Base-by-base conservation (phyloP, 2,797 vertebrate genomes). In the Passerculus sandwichensis region DNA sequence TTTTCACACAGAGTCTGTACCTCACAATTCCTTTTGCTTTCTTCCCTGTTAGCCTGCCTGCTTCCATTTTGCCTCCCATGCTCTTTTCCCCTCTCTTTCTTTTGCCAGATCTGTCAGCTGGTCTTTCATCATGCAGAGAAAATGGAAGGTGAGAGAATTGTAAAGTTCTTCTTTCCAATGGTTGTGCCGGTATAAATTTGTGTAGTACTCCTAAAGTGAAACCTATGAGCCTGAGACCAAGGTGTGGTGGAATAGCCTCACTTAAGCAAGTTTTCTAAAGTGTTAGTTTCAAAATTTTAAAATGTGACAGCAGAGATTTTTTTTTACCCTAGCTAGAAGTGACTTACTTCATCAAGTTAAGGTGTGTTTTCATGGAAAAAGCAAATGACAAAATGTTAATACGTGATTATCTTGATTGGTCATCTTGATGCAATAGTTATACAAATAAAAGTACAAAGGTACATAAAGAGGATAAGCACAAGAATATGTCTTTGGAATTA, bases 181-280 rank as follows among this genome's bases (percentile, higher is more conserved):
- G 62, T 11, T 60, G 6, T 2, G 2, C 8, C 1, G 0, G 13
- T 67, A 64, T 30, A 40, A 78, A 69, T 75, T 69, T 72, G 2
- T 54, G 15, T 17, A 54, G 17, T 6, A 47, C 47, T 73, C 2
- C 0, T 36, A 50, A 42, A 44, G 9, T 4, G 73, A 91, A 86
- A 57, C 1, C 21, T 71, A 6, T 5, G 29, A 78, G 4, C 25
- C 22, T 64, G 26, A 78, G 19, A 72, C 10, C 6, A 64, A 82
- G 85, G 56, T 56, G 15, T 3, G 40, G 11, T 38, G 32, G 10
- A 61, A 60, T 54, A 70, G 10, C 9, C 13, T 80, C 29, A 64
- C 13, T 45, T 30, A 32, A 84, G 8, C 12, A 62, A 75, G 48
- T 61, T 16, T 79, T 89, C 34, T 36, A 14, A 85, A 70, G 5